phyloP scores from a whole-genome alignment of 2,888 invertebrate species.

The Prosopocoilus inquinatus region DNA sequence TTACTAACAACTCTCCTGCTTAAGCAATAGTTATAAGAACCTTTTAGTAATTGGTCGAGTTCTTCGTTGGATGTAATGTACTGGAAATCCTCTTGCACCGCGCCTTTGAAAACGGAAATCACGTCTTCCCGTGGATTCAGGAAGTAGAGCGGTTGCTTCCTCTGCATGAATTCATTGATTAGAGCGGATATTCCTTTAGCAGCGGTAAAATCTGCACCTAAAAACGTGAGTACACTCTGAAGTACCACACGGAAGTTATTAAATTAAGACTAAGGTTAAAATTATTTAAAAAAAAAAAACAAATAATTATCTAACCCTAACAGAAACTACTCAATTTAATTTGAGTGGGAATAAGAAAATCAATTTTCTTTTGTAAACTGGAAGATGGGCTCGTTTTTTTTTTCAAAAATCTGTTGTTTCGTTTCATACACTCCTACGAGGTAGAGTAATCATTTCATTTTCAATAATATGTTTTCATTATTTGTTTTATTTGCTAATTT shows the following conservation, averaged over 20 bases:
- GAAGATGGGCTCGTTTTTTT: no score
- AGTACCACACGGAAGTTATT: neutral
- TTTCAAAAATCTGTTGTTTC: no score
- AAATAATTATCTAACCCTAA: no score
- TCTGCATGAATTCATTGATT: slow-evolving; percentile 67
- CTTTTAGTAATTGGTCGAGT: slow-evolving; percentile 58
- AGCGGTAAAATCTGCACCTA: slow-evolving; percentile 83
- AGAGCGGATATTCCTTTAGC: slow-evolving; percentile 80
- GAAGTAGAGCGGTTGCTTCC: slow-evolving; percentile 72
- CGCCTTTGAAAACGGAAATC: slow-evolving; percentile 66
- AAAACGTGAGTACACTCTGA: neutral
- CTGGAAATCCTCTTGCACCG: slow-evolving; percentile 62
- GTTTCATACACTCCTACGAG: no score
- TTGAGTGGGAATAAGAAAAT: no score
- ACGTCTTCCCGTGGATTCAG: slow-evolving; percentile 67
- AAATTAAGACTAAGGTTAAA: no score
- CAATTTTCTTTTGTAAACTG: no score
- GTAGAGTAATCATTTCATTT: no score
- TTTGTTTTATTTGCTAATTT: no score
- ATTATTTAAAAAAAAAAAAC: no score
- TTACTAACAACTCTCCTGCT: neutral
- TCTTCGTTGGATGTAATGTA: slow-evolving; percentile 60
- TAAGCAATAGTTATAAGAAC: slow-evolving; percentile 35
- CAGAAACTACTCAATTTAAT: no score
- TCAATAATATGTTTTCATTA: no score